Percentiles rank a stretch among this genome's conserved stretches.
These are phyloP conservation scores for Cinclus cinclus DNA, from an alignment of 2,113 vertebrate species.

Conservation along the genomic window DNA sequence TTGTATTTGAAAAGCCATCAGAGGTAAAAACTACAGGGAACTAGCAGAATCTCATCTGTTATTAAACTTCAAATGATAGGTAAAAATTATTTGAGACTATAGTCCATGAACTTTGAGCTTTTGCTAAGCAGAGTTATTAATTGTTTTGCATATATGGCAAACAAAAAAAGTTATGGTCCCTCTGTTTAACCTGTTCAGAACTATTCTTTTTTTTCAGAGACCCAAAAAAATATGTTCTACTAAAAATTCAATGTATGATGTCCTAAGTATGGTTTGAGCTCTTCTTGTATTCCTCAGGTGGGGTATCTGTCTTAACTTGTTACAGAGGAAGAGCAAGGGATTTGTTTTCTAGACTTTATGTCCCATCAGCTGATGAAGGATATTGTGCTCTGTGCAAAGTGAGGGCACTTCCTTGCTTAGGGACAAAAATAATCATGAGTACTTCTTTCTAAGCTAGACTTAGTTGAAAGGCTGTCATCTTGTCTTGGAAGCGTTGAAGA, in stretches of 20 bases:
- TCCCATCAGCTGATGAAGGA: background rate
- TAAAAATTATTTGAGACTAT: background rate
- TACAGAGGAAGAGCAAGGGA: accelerated
- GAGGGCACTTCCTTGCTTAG: background rate
- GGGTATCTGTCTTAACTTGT: background rate
- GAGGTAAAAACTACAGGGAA: constrained; percentile 39
- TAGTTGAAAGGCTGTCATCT: background rate
- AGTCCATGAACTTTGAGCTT: background rate
- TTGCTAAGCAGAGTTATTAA: background rate
- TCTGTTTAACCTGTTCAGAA: background rate
- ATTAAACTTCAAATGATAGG: background rate
- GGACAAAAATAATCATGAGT: background rate
- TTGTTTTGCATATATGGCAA: background rate
- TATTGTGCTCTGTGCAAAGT: background rate
- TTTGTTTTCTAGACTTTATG: background rate
- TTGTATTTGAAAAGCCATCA: constrained; percentile 81
- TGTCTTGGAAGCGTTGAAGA: background rate
- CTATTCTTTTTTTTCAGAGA: background rate
- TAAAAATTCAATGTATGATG: background rate
- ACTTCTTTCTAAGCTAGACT: background rate
- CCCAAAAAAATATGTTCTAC: background rate
- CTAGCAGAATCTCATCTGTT: background rate
- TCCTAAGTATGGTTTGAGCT: background rate
- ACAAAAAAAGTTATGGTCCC: accelerated
- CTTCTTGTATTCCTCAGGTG: background rate